Evolutionary conservation across 2,113 vertebrate species (phyloP), one percentile per base, ranked within the genome.

Genomic region (Orthonyx spaldingii): DNA sequence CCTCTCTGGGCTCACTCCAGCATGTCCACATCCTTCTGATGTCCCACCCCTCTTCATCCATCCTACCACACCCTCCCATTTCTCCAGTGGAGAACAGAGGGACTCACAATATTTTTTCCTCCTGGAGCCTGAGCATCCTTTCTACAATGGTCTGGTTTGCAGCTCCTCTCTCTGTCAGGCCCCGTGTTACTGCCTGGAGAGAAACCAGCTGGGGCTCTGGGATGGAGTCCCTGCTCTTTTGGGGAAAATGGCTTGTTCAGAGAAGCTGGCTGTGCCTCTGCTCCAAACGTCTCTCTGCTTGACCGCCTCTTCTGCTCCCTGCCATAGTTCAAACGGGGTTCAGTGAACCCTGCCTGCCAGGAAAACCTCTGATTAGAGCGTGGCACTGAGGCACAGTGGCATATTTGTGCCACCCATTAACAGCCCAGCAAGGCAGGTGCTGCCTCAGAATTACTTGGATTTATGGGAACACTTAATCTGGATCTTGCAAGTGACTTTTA

Each of bases 401-500:
- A 26, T 84, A 27, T 87, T 87, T 32, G 2, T 96, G 90, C 87
- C 84, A 91, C 92, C 87, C 81, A 16, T 89, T 65, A 93, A 64
- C 77, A 94, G 64, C 89, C 87, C 84, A 80, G 93, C n/a, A 32
- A 86, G 71, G 96, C 71, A 44, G 21, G 32, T 30, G 21, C 80
- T 74, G 80, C 75, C 76, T 93, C 22, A 14, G 87, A 91, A 82
- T 87, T 52, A 66, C 90, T 71, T 61, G 75, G 50, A 83, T 95
- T 95, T 85, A 95, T 83, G 50, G 71, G 75, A 63, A 71, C 16
- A 7, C 64, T 87, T 86, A 56, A 49, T 87, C 77, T 87, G 92
- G 53, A 71, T 85, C 92, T 90, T 83, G 53, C 63, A n/a, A 88
- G 90, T 79, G 78, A 42, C 47, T 84, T 74, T 81, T 88, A 90